Evolutionary conservation across 2,797 vertebrate species (phyloP).

Genomic region (Erithacus rubecula): DNA sequence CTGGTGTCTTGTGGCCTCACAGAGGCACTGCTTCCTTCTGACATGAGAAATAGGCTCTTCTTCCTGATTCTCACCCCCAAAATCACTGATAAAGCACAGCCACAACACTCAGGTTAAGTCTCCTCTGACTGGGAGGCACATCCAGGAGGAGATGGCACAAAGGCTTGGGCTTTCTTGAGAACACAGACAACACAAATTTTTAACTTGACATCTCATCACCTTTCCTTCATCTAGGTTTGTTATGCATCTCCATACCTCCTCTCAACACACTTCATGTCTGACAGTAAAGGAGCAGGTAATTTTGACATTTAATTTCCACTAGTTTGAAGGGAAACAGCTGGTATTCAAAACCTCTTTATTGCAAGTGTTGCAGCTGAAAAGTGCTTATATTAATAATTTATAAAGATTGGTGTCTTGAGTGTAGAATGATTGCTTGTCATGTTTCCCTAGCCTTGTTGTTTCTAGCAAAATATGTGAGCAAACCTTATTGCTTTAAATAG

Average conservation of each 20-base stretch:
- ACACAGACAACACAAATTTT: neutral
- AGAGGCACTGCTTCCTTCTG: neutral
- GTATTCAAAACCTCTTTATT: neutral
- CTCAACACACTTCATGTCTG: neutral
- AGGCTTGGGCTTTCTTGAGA: neutral
- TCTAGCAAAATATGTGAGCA: constrained; percentile 9
- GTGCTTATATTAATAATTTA: neutral
- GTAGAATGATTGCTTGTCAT: neutral
- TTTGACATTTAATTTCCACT: neutral
- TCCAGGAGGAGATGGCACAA: neutral
- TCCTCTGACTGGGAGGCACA: neutral
- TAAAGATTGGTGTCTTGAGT: neutral
- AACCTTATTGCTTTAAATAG: neutral
- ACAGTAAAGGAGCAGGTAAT: neutral
- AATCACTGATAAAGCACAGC: neutral
- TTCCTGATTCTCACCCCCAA: neutral
- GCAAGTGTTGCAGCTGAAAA: neutral
- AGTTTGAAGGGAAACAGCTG: neutral
- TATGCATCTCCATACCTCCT: neutral
- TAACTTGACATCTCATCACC: neutral
- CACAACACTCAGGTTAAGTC: neutral
- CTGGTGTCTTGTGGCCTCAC: neutral
- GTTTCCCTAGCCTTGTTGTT: neutral
- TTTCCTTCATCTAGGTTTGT: neutral
- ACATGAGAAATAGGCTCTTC: neutral